phyloP scores from a whole-genome alignment of 2,888 invertebrate species.

The Diachrysia chrysitis region DNA sequence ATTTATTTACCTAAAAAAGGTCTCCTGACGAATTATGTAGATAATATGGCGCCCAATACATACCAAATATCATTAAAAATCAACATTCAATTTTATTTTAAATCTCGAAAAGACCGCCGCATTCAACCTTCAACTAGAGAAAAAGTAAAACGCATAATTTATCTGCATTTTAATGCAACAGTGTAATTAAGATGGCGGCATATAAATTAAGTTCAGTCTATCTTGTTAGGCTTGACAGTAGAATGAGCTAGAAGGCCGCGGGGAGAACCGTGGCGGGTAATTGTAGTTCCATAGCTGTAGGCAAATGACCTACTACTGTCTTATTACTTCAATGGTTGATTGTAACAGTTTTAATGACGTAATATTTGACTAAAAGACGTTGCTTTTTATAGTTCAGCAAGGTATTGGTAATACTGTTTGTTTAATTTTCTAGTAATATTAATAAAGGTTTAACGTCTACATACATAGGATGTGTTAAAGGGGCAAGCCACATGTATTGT shows the following conservation, averaged over 20 bases:
- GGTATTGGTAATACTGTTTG: too few species aligned
- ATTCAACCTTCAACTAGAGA: background rate
- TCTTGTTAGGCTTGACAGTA: conserved; percentile 49
- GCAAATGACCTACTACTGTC: conserved; percentile 31
- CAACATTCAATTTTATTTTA: too few species aligned
- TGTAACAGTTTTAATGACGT: conserved; percentile 6
- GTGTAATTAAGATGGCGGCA: conserved; percentile 51
- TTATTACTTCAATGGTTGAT: conserved; percentile 1
- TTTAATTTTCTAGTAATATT: too few species aligned
- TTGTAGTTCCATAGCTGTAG: conserved; percentile 57
- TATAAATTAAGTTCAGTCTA: conserved; percentile 59
- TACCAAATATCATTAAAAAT: too few species aligned
- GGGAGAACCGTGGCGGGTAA: conserved; percentile 61
- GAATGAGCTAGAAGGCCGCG: conserved; percentile 64
- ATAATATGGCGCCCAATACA: too few species aligned
- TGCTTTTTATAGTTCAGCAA: background rate
- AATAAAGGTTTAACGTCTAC: too few species aligned
- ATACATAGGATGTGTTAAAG: too few species aligned
- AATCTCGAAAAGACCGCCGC: background rate
- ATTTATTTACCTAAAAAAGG: too few species aligned
- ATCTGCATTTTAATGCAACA: conserved; percentile 35
- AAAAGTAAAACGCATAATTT: conserved; percentile 11
- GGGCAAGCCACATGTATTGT: too few species aligned
- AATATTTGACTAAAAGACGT: background rate
- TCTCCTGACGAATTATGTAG: too few species aligned